Base-by-base conservation (phyloP, 92 coral and sea anemone genomes). In the Metridium senile region DNA sequence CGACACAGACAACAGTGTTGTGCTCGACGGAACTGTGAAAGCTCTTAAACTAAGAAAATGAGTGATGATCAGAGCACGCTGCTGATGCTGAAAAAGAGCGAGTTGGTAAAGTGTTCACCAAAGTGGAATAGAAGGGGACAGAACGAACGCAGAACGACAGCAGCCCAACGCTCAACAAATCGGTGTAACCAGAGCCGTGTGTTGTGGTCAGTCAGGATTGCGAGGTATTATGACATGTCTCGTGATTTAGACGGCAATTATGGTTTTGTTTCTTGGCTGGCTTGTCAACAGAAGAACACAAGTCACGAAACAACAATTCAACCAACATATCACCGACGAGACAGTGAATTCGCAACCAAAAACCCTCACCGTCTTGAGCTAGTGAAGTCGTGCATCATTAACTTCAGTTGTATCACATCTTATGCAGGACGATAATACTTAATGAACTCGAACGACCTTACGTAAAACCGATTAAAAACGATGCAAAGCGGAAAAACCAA, bases 11-110 rank as follows among this genome's bases (percentile, higher is more conserved):
- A 59, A 79, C 84, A 79, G 74, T 59, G 9, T 25, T 79, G 28
- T 79, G 84, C 46, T 79, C 84, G 4, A 79, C 84, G n/a, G 84
- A 79, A 56, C 76, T 79, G 70, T 79, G 84, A 79, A 31, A 63
- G 20, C 25, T 6, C 49, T 39, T 6, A 13, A 13, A 13, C 49
- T 39, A 39, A 13, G 13, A 39, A 39, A 39, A 39, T 13, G 49
- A 39, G 49, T 6, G 13, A 4, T 4, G 49, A 6, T 39, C 49
- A 39, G 13, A 39, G 6, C 49, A 39, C 8, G 8, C 49, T 4
- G 13, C 6, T 4, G 49, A 39, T 4, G 49, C 49, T 39, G 49
- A 39, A 13, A 39, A 6, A 39, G 49, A 6, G 49, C 49, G 6
- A 6, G 49, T 13, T 39, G 49, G 49, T 4, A 39, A 39, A 39